Evolutionary conservation across 2,113 vertebrate species (phyloP).

Genomic region (Cardinalis cardinalis): DNA sequence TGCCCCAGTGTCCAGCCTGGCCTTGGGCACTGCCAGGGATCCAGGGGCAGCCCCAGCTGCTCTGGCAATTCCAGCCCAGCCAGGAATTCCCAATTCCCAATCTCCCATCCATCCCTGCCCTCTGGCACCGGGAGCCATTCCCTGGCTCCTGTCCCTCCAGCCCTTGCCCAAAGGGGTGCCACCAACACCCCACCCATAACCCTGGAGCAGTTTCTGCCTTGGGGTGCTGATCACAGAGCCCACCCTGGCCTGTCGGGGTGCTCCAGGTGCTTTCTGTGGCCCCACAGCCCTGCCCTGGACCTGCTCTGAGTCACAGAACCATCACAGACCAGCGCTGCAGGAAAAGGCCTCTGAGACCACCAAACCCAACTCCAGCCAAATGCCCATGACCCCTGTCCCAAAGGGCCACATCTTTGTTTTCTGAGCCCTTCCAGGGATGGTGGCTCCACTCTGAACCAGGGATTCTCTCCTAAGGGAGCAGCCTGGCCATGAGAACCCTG

Average conservation of each 20-base stretch:
- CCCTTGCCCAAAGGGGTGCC: not conserved
- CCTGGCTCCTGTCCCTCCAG: not conserved
- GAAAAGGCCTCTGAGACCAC: not conserved
- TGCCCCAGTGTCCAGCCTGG: not conserved
- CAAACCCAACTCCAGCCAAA: not conserved
- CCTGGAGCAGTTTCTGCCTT: not conserved
- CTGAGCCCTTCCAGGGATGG: not conserved
- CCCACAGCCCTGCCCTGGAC: not conserved
- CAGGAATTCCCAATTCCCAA: no score
- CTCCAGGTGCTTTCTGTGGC: rapidly evolving
- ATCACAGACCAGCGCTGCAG: not conserved
- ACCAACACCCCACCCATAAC: rapidly evolving
- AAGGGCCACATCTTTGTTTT: rapidly evolving
- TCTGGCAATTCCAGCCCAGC: not conserved
- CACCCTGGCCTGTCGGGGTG: rapidly evolving
- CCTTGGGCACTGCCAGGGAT: not conserved
- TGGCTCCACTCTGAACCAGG: not conserved
- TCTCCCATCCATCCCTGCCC: no score
- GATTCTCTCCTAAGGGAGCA: not conserved
- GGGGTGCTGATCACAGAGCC: not conserved
- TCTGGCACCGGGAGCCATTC: not conserved
- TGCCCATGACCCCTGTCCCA: not conserved
- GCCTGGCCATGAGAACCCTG: no score
- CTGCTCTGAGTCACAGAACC: rapidly evolving
- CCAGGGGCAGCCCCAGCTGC: not conserved